These are phyloP conservation scores for Gambusia holbrooki DNA, from an alignment of 2,113 vertebrate species.

Conservation along the genomic window DNA sequence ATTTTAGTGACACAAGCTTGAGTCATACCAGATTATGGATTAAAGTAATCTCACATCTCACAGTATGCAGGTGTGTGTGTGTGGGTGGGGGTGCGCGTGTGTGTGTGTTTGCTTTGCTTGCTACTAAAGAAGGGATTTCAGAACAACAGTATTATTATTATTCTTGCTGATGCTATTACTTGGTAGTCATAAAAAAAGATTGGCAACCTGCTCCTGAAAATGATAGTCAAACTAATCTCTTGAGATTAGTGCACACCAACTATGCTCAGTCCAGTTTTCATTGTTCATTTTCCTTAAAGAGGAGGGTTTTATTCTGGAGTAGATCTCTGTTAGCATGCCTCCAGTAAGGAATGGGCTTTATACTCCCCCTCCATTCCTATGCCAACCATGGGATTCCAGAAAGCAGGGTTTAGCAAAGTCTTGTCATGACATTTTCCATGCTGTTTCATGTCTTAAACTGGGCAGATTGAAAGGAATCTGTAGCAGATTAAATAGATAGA, in stretches of 20 bases:
- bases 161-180: constrained; percentile 48
- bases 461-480: too few species aligned
- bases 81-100: constrained; percentile 10
- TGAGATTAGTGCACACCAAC: neutral
- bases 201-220: constrained; percentile 20
- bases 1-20: constrained; percentile 48
- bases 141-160: constrained; percentile 49
- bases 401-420: neutral
- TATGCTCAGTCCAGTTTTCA: neutral
- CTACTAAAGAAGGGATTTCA: neutral
- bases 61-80: constrained; percentile 13
- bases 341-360: neutral
- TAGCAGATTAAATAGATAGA: too few species aligned
- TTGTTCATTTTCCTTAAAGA: neutral
- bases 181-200: constrained; percentile 23
- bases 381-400: neutral
- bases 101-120: constrained; percentile 5
- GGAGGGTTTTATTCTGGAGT: neutral
- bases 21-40: constrained; percentile 74
- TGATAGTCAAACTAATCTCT: constrained; percentile 36
- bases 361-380: neutral
- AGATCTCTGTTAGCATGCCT: neutral
- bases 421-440: neutral
- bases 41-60: constrained; percentile 67
- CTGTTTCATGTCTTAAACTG: too few species aligned